Evolutionary conservation across 2,113 vertebrate genomes (phyloP).

Genomic region (Leuciscus idus): DNA sequence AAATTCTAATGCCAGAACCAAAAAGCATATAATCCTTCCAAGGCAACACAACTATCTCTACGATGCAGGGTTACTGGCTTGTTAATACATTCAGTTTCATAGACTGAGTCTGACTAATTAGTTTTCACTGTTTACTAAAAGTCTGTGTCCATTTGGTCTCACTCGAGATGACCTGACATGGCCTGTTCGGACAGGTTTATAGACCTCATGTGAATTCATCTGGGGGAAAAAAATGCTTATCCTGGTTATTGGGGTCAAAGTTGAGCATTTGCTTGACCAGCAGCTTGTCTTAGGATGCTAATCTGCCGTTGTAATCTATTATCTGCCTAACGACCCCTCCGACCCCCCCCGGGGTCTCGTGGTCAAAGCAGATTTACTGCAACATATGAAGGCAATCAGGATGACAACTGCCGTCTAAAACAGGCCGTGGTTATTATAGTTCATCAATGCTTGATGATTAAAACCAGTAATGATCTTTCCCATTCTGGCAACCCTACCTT

Average conservation of each 20-base stretch:
- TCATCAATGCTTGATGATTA: neutral
- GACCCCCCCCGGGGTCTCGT: slow-evolving; percentile 21
- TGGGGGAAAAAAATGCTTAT: neutral
- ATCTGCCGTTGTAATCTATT: slow-evolving; percentile 58
- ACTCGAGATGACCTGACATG: neutral
- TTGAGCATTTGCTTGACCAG: slow-evolving; percentile 19
- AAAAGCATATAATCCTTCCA: neutral
- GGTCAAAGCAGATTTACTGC: slow-evolving; percentile 41
- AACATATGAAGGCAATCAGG: slow-evolving; percentile 12
- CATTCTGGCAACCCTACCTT: neutral
- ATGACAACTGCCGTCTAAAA: neutral
- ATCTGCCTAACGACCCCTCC: slow-evolving; percentile 42
- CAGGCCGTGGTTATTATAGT: neutral
- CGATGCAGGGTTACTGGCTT: neutral
- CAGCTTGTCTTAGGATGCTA: slow-evolving; percentile 51
- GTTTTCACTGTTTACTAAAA: neutral
- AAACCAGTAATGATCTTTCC: too few species aligned
- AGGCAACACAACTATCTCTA: neutral
- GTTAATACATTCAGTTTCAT: neutral
- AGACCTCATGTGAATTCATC: neutral
- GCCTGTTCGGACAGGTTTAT: neutral
- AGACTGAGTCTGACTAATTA: neutral
- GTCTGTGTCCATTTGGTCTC: neutral
- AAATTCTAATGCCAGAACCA: slow-evolving; percentile 25
- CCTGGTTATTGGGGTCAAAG: slow-evolving; percentile 23